phyloP scores from a whole-genome alignment of 2,888 invertebrate species.

The Dryocosmus kuriphilus region DNA sequence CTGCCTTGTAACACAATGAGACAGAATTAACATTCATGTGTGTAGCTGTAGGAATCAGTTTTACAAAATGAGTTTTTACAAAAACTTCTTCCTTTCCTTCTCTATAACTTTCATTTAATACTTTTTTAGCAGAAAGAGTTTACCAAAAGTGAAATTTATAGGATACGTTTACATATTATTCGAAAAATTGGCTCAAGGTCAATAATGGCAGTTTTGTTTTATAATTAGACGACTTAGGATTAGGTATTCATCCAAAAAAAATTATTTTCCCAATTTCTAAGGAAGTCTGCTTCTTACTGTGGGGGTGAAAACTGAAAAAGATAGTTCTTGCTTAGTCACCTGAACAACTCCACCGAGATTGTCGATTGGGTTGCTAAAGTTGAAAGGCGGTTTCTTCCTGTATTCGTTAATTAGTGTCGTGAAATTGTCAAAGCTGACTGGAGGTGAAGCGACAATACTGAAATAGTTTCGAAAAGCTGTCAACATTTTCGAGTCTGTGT shows the following conservation, averaged over 20 bases:
- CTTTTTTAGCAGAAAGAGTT: background rate
- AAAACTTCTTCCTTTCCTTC: background rate
- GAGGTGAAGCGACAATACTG: constrained; percentile 88
- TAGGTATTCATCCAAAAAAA: too few relatives aligned
- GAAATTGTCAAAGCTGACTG: constrained; percentile 86
- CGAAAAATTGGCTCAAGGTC: too few relatives aligned
- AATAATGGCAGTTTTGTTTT: too few relatives aligned
- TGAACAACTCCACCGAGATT: constrained; percentile 82
- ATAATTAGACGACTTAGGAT: too few relatives aligned
- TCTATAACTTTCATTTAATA: background rate
- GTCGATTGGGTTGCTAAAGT: constrained; percentile 89
- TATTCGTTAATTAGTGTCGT: constrained; percentile 88
- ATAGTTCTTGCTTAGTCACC: constrained; percentile 62
- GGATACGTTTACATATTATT: too few relatives aligned
- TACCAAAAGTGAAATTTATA: too few relatives aligned
- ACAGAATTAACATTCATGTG: constrained; percentile 44
- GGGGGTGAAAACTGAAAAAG: background rate
- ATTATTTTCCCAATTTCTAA: too few relatives aligned
- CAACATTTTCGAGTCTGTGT: constrained; percentile 80
- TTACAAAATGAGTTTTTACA: background rate
- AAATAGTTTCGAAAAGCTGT: constrained; percentile 90
- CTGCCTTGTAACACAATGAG: constrained; percentile 78
- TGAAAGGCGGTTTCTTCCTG: constrained; percentile 92
- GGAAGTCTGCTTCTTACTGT: too few relatives aligned
- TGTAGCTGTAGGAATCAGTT: background rate